phyloP scores from a whole-genome alignment of 2,113 vertebrate genomes.

The Ameiurus melas region DNA sequence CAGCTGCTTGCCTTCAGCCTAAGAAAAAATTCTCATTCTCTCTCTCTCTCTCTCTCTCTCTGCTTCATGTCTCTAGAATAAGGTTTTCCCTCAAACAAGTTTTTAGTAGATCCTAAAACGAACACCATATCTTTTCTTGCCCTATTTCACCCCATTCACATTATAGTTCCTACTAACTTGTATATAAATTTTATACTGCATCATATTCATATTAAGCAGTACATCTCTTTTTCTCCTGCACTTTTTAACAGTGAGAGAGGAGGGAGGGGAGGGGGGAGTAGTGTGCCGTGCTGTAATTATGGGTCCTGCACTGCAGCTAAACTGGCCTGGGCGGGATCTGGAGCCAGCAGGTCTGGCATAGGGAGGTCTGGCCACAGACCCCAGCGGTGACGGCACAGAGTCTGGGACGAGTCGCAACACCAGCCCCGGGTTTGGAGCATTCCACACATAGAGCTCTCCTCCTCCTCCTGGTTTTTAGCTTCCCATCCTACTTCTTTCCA shows the following conservation, averaged over 20 bases:
- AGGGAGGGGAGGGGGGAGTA: not conserved
- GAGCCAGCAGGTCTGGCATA: slow-evolving; percentile 84
- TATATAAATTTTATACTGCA: slow-evolving; percentile 28
- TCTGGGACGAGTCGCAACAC: slow-evolving; percentile 84
- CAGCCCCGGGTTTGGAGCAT: slow-evolving; percentile 80
- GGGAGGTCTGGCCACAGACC: slow-evolving; percentile 84
- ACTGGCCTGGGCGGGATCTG: slow-evolving; percentile 80
- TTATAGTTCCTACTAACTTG: slow-evolving; percentile 24
- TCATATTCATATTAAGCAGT: slow-evolving; percentile 33
- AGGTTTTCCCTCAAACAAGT: not conserved
- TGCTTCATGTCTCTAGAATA: not conserved
- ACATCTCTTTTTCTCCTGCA: slow-evolving; percentile 6
- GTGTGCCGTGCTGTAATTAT: slow-evolving; percentile 74
- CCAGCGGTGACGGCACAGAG: slow-evolving; percentile 82
- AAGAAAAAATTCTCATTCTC: not conserved
- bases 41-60: not conserved
- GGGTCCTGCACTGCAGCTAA: slow-evolving; percentile 75
- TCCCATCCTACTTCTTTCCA: slow-evolving; percentile 61
- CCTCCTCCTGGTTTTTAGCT: slow-evolving; percentile 42
- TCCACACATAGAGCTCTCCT: slow-evolving; percentile 72
- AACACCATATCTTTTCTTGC: not conserved
- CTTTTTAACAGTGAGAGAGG: slow-evolving; percentile 8
- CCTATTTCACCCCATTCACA: not conserved
- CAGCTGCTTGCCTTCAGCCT: not conserved
- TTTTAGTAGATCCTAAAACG: not conserved